phyloP scores from a whole-genome alignment of 2,113 vertebrate genomes.

The Aplodontia rufa region DNA sequence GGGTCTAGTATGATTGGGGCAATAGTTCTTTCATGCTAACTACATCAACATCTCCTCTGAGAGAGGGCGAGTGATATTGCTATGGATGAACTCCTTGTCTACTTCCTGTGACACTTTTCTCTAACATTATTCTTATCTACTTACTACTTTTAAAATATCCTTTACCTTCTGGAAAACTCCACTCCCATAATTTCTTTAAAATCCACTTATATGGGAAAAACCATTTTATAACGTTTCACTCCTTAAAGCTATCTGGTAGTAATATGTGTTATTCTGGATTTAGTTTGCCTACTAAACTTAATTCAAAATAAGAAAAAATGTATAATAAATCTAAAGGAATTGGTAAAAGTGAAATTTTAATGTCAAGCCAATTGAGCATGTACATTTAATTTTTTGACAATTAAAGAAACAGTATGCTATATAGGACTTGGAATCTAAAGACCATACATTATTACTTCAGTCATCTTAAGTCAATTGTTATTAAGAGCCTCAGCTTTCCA shows the following conservation, averaged over 20 bases:
- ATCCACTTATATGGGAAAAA: too few relatives aligned
- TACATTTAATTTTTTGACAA: not conserved
- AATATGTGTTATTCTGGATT: not conserved
- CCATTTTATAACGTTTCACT: not conserved
- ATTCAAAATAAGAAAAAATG: not conserved
- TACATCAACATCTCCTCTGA: not conserved
- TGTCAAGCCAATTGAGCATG: not conserved
- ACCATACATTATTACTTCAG: not conserved
- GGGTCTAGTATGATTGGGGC: not conserved
- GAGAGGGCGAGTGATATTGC: accelerated
- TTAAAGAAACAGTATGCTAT: not conserved
- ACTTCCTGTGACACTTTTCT: not conserved
- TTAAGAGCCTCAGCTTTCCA: not conserved
- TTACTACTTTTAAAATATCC: not conserved
- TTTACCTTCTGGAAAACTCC: not conserved
- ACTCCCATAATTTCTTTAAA: not conserved
- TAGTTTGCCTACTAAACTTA: not conserved
- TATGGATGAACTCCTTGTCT: not conserved
- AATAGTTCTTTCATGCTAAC: not conserved
- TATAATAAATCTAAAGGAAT: not conserved
- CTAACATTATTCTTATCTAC: not conserved
- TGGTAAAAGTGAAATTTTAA: not conserved
- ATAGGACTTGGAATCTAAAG: not conserved
- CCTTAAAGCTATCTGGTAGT: not conserved
- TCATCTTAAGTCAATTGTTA: not conserved